A percentile compares a stretch with the other conserved stretches of the same genome.
Conservation (phyloP, 2,797 vertebrate species). For the Pygocentrus nattereri region DNA sequence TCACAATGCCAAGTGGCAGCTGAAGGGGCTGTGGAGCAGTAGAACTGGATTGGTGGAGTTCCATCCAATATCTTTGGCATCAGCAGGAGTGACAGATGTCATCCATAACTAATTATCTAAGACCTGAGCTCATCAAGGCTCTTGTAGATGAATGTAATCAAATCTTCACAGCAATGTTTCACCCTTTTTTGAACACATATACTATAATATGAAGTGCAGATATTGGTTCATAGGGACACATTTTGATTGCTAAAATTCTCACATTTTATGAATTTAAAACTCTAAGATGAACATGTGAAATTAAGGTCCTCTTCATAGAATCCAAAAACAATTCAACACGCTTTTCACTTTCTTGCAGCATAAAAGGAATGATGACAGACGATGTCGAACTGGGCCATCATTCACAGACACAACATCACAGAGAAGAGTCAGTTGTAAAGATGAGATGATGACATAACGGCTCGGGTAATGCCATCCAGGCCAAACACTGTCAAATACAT, state of each 20-base stretch:
- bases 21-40: too few relatives aligned
- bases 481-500: not conserved
- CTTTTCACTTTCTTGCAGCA: not conserved
- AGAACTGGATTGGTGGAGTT: too few relatives aligned
- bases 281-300: not conserved
- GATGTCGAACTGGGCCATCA: not conserved
- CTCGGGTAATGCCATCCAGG: not conserved
- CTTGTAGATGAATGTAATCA: too few relatives aligned
- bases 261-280: not conserved
- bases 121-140: too few relatives aligned
- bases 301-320: not conserved
- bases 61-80: too few relatives aligned
- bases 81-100: too few relatives aligned
- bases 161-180: too few relatives aligned
- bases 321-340: not conserved
- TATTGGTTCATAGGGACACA: not conserved
- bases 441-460: not conserved
- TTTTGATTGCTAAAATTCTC: not conserved
- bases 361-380: slow-evolving; percentile 4
- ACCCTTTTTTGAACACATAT: too few relatives aligned
- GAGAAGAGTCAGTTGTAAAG: not conserved
- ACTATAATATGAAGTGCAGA: not conserved
- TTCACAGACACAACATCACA: not conserved
- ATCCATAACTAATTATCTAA: too few relatives aligned
- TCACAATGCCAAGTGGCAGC: too few relatives aligned